Conservation (phyloP, 1,140 invertebrate species). For the Colletes gigas region DNA sequence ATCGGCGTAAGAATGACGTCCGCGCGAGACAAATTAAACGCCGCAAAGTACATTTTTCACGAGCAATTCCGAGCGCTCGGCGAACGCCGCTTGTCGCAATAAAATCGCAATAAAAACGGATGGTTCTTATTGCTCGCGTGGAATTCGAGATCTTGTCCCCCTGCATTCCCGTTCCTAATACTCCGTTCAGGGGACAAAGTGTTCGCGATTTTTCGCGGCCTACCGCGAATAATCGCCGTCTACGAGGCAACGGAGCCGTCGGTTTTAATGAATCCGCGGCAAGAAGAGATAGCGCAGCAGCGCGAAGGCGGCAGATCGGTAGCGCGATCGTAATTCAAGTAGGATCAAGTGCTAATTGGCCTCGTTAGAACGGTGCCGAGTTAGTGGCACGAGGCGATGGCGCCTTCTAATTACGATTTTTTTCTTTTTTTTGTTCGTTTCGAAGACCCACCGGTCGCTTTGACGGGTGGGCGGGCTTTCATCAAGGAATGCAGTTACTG, state of each 20-base stretch:
- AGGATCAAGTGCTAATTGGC: slow-evolving; percentile 76
- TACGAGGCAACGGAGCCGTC: not conserved
- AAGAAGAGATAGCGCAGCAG: slow-evolving; percentile 16
- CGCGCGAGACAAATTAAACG: not conserved
- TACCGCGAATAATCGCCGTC: not conserved
- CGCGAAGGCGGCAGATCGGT: slow-evolving; percentile 53
- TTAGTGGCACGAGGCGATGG: slow-evolving; percentile 50
- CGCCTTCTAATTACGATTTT: slow-evolving; percentile 71
- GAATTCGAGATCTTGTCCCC: slow-evolving; percentile 28
- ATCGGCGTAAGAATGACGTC: not conserved
- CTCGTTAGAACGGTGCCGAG: slow-evolving; percentile 62
- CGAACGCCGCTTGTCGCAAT: slow-evolving; percentile 5
- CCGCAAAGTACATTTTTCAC: not conserved
- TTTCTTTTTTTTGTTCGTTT: slow-evolving; percentile 5
- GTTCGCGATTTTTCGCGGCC: slow-evolving; percentile 9
- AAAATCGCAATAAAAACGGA: slow-evolving; percentile 35
- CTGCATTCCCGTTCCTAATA: slow-evolving; percentile 27
- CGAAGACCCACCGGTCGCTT: not conserved
- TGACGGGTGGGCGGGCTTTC: slow-evolving; percentile 43
- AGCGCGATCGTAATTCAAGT: slow-evolving; percentile 70
- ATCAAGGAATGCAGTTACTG: slow-evolving; percentile 49
- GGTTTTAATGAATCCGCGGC: slow-evolving; percentile 30
- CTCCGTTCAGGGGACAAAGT: not conserved
- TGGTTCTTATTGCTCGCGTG: slow-evolving; percentile 6
- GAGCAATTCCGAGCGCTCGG: slow-evolving; percentile 4